Conservation (phyloP, 1,140 invertebrate species). For the Maconellicoccus hirsutus region DNA sequence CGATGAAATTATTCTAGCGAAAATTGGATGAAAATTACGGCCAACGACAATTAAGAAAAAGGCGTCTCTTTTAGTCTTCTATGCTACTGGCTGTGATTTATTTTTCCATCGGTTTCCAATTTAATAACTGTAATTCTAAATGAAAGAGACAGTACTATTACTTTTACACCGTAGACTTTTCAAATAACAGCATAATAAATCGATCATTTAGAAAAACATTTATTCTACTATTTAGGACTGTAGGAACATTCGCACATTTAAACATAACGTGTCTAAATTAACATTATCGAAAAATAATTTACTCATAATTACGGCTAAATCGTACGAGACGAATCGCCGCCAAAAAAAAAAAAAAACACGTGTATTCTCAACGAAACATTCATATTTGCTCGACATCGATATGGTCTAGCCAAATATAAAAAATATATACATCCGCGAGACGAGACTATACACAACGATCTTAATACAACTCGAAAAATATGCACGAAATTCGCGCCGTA, state of each 20-base stretch:
- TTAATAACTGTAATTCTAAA: conserved; percentile 10
- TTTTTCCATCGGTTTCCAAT: conserved; percentile 4
- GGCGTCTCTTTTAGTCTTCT: neutral
- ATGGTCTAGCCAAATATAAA: no score
- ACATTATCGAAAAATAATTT: no score
- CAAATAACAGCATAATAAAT: neutral
- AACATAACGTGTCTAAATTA: no score
- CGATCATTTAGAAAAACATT: conserved; percentile 9
- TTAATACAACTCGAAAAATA: no score
- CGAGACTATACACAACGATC: no score
- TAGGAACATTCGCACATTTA: neutral
- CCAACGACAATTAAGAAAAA: neutral
- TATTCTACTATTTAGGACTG: conserved; percentile 4
- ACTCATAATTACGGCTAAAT: no score
- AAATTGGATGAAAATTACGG: conserved; percentile 4
- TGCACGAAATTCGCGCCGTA: no score
- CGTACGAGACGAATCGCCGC: no score
- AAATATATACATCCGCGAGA: no score
- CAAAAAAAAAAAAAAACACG: no score
- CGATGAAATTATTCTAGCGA: neutral
- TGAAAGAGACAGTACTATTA: conserved; percentile 4
- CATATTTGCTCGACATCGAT: no score
- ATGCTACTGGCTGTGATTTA: conserved; percentile 7
- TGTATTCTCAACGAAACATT: no score
- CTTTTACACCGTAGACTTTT: conserved; percentile 8